Evolutionary conservation across 2,888 invertebrate genomes (phyloP), one percentile per base, ranked within the genome.

Genomic region (Prosopocoilus inquinatus): DNA sequence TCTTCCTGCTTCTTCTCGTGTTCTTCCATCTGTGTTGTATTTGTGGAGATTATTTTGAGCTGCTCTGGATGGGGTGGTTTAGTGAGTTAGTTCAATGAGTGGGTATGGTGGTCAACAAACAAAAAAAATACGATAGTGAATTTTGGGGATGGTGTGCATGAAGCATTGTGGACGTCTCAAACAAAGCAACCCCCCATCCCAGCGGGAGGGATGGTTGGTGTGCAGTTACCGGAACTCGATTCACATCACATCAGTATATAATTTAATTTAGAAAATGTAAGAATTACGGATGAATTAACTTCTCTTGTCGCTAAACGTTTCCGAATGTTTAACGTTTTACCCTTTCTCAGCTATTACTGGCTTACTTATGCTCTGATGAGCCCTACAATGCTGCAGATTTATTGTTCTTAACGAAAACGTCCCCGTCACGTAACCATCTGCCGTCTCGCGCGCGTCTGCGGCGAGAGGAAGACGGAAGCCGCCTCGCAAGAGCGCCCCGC

Each of bases 341-440:
- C 69, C 67, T 67, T 69, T 74, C 73, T 68, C 64, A 67, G 70
- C 74, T 71, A 75, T 75, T 74, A 73, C 72, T 68, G 70, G 73
- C 73, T 75, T 75, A 75, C 72, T 74, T 69, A 75, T 74, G 75
- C 75, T 72, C 73, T 68, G 73, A 72, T 74, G 74, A 69, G 63
- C 70, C 70, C 68, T 71, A 74, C 75, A 74, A 73, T 73, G 69
- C 70, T 68, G 70, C 68, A 72, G 71, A 73, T 72, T 73, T 73
- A 74, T 73, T 72, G 72, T 71, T 69, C 41, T 41, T 41, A 36
- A 36, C 36, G 12, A 28, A 36, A 36, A 36, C 36, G 12, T 3
- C 36, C 4, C 36, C 7, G 36, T 28, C 36, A 36, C 36, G 41
- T 11, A 15, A 15, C 41, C 15, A 41, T 16, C 15, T 13, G 9